A percentile compares a stretch with the other conserved stretches of the same genome.
Evolutionary conservation across 2,888 invertebrate genomes (phyloP).

Genomic region (Drosophila villosipedis): DNA sequence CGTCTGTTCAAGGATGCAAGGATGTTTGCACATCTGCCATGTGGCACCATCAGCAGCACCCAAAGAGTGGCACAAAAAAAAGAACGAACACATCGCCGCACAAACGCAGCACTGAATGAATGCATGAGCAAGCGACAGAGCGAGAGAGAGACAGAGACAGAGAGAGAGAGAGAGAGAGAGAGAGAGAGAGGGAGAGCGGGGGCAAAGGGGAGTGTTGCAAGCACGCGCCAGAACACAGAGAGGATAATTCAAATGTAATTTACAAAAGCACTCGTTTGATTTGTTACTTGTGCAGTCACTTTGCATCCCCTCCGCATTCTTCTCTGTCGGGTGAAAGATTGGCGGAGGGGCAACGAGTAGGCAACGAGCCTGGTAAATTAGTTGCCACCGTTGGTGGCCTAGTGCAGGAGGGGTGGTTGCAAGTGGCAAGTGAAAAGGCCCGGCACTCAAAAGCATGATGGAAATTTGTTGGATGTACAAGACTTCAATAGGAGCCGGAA

Average conservation of each 20-base stretch:
- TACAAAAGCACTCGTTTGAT: slow-evolving; percentile 81
- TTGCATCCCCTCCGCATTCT: slow-evolving; percentile 16
- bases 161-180: background rate
- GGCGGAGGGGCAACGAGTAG: background rate
- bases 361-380: slow-evolving; percentile 53
- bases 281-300: slow-evolving; percentile 64
- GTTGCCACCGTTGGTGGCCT: slow-evolving; percentile 38
- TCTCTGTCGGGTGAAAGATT: background rate
- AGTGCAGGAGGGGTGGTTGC: background rate
- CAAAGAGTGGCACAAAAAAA: slow-evolving; percentile 16
- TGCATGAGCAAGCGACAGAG: slow-evolving; percentile 43
- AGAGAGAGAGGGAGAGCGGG: background rate
- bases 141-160: background rate
- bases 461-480: background rate
- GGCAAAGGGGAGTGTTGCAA: background rate
- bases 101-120: slow-evolving; percentile 44
- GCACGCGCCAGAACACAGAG: slow-evolving; percentile 23
- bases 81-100: slow-evolving; percentile 17
- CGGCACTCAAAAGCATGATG: slow-evolving; percentile 43
- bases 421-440: slow-evolving; percentile 19
- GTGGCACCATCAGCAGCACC: slow-evolving; percentile 44
- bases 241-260: slow-evolving; percentile 80
- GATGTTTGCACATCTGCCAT: slow-evolving; percentile 70
- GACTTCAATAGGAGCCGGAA: background rate
- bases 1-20: slow-evolving; percentile 63